These are phyloP conservation scores for Siniperca scherzeri DNA, from an alignment of 2,797 vertebrate species.

Conservation along the genomic window DNA sequence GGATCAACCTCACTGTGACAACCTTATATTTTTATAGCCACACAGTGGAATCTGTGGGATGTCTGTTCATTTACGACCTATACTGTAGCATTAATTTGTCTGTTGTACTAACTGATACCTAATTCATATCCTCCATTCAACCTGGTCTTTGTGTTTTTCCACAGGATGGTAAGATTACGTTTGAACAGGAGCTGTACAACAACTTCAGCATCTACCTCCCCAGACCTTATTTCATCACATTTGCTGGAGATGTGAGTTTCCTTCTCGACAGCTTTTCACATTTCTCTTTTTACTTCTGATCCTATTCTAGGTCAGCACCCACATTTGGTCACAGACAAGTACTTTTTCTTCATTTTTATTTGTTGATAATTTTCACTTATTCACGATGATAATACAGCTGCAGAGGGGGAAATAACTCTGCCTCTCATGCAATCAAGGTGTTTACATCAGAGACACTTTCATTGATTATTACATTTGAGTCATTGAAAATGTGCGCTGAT, in stretches of 20 bases:
- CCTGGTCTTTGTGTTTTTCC: conserved; percentile 22
- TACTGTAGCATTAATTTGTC: not conserved
- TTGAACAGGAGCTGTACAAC: conserved; percentile 97
- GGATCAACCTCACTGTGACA: not conserved
- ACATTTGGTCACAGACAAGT: not conserved
- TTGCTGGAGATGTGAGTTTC: conserved; percentile 96
- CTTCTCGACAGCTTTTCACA: not conserved
- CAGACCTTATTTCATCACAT: conserved; percentile 95
- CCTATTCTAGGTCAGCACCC: not conserved
- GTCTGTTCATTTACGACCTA: too few relatives aligned
- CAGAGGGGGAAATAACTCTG: not conserved
- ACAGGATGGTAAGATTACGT: conserved; percentile 92
- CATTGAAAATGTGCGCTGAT: not conserved
- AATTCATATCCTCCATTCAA: not conserved
- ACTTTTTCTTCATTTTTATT: not conserved
- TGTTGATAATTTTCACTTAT: not conserved
- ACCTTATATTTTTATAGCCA: not conserved
- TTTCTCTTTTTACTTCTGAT: conserved; percentile 7
- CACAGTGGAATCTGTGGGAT: not conserved
- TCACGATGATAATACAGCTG: not conserved
- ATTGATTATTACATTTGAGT: not conserved
- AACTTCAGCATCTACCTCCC: conserved; percentile 89
- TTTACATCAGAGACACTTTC: not conserved
- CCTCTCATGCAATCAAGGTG: not conserved
- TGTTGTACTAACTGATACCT: too few relatives aligned